Percentiles rank a stretch among this genome's conserved stretches.
Conservation (phyloP, 92 coral and sea anemone species). For the Umimayanthus chanpuru region DNA sequence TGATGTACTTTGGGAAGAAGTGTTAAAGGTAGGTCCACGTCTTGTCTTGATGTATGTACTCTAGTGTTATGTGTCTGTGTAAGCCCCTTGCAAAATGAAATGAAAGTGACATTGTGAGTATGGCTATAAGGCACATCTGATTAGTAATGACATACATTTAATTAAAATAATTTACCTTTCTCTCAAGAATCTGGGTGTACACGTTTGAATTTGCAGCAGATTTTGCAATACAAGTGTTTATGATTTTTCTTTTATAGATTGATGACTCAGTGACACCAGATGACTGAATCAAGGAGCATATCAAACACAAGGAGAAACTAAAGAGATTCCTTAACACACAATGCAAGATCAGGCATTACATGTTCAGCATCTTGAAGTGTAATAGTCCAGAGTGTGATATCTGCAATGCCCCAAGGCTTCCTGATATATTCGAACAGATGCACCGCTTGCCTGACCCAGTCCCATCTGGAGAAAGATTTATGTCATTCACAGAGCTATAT, state of each 20-base stretch:
- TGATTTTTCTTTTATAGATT: constrained; percentile 32
- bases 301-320: constrained; percentile 1
- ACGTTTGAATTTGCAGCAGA: constrained; percentile 11
- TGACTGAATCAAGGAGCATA: not conserved
- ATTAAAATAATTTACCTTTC: constrained; percentile 4
- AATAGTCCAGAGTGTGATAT: constrained; percentile 15
- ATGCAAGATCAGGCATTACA: constrained; percentile 17
- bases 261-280: constrained; percentile 27
- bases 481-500: constrained; percentile 37
- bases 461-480: constrained; percentile 45
- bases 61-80: not conserved
- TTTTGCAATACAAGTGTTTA: constrained; percentile 18
- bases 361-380: constrained; percentile 21
- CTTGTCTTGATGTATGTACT: constrained; percentile 10
- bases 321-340: constrained; percentile 2
- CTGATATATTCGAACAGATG: constrained; percentile 28
- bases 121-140: not conserved
- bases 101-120: constrained; percentile 4
- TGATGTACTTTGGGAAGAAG: constrained; percentile 39
- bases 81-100: constrained; percentile 29
- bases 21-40: constrained; percentile 39
- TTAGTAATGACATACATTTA: constrained; percentile 12
- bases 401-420: constrained; percentile 9
- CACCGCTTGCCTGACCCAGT: constrained; percentile 55
- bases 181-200: constrained; percentile 14